These are phyloP conservation scores for Diploscapter pachys DNA, from an alignment of 1,140 invertebrate species.

Conservation along the genomic window DNA sequence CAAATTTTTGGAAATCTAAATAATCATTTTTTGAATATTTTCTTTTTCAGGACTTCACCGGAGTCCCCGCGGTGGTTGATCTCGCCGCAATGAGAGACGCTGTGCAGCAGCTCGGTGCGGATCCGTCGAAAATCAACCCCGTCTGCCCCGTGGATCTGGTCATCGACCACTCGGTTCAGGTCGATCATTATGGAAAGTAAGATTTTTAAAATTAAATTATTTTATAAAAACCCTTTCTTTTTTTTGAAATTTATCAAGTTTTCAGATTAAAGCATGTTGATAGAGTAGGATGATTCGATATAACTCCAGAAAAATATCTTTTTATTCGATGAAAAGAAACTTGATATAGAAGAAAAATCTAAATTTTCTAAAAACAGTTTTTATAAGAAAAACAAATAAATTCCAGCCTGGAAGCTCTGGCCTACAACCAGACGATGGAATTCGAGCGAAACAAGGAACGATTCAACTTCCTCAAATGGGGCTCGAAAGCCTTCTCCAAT, in stretches of 20 bases:
- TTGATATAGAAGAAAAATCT: no score
- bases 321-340: no score
- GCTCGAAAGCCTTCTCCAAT: constrained; percentile 86
- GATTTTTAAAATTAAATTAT: constrained; percentile 46
- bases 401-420: constrained; percentile 77
- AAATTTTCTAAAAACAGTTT: no score
- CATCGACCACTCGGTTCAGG: constrained; percentile 96
- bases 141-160: constrained; percentile 94
- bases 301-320: background rate
- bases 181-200: constrained; percentile 84
- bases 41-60: constrained; percentile 68
- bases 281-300: background rate
- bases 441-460: constrained; percentile 93
- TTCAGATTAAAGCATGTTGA: background rate
- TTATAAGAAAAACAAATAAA: background rate
- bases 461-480: constrained; percentile 96
- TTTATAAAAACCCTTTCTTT: background rate
- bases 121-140: constrained; percentile 92
- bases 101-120: constrained; percentile 76
- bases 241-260: background rate
- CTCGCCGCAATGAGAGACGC: constrained; percentile 98
- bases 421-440: constrained; percentile 90
- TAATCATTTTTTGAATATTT: no score
- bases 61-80: constrained; percentile 96
- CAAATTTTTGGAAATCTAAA: no score